Evolutionary conservation across 2,888 invertebrate genomes (phyloP).

Genomic region (Platycheirus rosarum): DNA sequence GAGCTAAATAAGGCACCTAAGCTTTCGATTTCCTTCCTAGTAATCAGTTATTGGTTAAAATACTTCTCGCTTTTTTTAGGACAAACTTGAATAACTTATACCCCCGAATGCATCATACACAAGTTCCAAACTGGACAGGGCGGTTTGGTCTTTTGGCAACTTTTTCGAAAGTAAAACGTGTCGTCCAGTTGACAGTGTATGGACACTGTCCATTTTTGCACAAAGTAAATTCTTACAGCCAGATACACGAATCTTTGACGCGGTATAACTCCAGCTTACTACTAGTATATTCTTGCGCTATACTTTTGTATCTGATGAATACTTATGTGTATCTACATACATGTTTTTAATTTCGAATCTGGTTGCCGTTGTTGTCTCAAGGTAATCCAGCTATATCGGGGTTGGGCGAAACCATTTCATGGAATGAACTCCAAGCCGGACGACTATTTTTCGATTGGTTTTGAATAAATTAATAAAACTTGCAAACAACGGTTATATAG

Average conservation of each 20-base stretch:
- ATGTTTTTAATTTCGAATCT: conserved; percentile 50
- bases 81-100: neutral
- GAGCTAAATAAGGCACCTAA: neutral
- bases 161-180: conserved; percentile 50
- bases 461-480: conserved; percentile 31
- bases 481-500: neutral
- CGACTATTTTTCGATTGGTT: conserved; percentile 58
- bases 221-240: neutral
- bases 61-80: neutral
- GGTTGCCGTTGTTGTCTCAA: conserved; percentile 69
- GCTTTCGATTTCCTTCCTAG: neutral
- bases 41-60: neutral
- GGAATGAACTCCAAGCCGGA: conserved; percentile 38
- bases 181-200: conserved; percentile 9
- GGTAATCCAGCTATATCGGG: conserved; percentile 63
- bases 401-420: conserved; percentile 54
- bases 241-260: neutral
- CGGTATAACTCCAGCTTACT: neutral
- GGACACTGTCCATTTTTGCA: neutral
- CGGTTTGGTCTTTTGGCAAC: conserved; percentile 25
- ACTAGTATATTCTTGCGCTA: neutral
- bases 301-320: neutral
- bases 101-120: neutral
- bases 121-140: conserved; percentile 37
- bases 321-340: neutral